Percentiles rank a stretch among this genome's conserved stretches.
Evolutionary conservation across 2,888 invertebrate species (phyloP).

Genomic region (Ormyrus labotus): DNA sequence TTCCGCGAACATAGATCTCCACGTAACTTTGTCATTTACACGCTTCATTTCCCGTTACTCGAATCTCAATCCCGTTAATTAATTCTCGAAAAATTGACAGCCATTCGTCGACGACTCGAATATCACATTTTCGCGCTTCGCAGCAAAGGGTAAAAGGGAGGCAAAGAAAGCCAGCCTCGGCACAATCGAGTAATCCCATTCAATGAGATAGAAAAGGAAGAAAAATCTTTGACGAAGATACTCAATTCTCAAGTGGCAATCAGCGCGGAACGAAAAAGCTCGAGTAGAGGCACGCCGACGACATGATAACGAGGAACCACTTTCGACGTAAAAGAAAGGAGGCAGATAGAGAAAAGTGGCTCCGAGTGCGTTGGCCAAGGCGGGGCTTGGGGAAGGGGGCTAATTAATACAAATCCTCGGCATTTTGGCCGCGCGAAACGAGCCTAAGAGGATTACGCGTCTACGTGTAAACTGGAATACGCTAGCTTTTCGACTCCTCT

Average conservation of each 20-base stretch:
- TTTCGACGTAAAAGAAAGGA: not conserved
- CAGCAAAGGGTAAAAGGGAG: not conserved
- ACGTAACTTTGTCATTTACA: too few species aligned
- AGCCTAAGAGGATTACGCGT: constrained; percentile 62
- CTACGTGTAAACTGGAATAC: constrained; percentile 53
- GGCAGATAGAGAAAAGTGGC: constrained; percentile 27
- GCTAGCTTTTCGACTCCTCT: constrained; percentile 17
- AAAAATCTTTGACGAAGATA: constrained; percentile 9
- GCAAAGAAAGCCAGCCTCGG: not conserved
- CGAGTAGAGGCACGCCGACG: not conserved
- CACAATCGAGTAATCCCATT: not conserved
- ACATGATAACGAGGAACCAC: constrained; percentile 29
- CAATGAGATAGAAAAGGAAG: not conserved
- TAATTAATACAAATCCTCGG: constrained; percentile 61
- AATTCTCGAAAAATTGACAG: not conserved
- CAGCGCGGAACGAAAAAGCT: constrained; percentile 13
- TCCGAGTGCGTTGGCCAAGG: not conserved
- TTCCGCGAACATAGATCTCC: too few species aligned
- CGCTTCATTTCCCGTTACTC: too few species aligned
- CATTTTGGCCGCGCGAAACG: constrained; percentile 57
- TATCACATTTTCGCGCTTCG: not conserved
- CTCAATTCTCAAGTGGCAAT: constrained; percentile 30
- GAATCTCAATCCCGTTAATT: not conserved
- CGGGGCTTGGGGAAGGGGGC: constrained; percentile 34
- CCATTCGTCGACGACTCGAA: not conserved